Percentiles rank a stretch among this genome's conserved stretches.
phyloP scores from a whole-genome alignment of 1,140 invertebrate genomes.

The Penaeus vannamei region DNA sequence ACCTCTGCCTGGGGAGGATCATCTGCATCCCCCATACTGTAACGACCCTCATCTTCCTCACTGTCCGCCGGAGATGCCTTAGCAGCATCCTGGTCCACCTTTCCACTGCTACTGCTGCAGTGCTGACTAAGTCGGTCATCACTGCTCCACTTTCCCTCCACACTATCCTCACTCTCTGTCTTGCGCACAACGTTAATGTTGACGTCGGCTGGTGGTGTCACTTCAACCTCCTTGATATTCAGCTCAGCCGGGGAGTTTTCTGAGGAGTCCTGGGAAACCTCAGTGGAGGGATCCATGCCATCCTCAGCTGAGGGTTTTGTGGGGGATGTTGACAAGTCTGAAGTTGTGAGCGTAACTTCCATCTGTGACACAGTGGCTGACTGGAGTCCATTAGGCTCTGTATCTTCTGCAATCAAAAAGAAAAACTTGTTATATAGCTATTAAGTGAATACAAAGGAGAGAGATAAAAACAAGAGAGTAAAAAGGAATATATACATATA shows the following conservation, averaged over 20 bases:
- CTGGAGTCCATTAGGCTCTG: neutral
- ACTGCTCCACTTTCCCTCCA: slow-evolving; percentile 31
- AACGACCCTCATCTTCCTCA: slow-evolving; percentile 12
- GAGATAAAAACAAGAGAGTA: neutral
- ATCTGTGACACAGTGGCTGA: slow-evolving; percentile 8
- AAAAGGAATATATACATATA: neutral
- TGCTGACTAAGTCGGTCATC: slow-evolving; percentile 13
- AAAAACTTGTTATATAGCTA: neutral
- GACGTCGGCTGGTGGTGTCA: neutral
- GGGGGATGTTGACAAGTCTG: neutral
- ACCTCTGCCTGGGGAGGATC: slow-evolving; percentile 17
- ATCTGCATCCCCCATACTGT: slow-evolving; percentile 18
- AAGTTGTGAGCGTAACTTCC: neutral
- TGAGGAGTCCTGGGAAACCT: neutral
- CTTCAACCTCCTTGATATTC: neutral
- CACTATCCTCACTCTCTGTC: slow-evolving; percentile 16
- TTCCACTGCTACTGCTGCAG: neutral
- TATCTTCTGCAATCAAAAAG: slow-evolving; percentile 3
- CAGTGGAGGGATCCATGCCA: slow-evolving; percentile 3
- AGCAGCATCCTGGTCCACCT: slow-evolving; percentile 1
- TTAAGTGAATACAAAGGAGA: neutral
- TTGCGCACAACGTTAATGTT: slow-evolving; percentile 4
- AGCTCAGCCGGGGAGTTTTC: neutral
- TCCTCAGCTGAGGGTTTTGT: neutral
- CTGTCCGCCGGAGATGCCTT: slow-evolving; percentile 21